Conservation (phyloP, 2,797 vertebrate species). For the Gymnoscopelus braueri region DNA sequence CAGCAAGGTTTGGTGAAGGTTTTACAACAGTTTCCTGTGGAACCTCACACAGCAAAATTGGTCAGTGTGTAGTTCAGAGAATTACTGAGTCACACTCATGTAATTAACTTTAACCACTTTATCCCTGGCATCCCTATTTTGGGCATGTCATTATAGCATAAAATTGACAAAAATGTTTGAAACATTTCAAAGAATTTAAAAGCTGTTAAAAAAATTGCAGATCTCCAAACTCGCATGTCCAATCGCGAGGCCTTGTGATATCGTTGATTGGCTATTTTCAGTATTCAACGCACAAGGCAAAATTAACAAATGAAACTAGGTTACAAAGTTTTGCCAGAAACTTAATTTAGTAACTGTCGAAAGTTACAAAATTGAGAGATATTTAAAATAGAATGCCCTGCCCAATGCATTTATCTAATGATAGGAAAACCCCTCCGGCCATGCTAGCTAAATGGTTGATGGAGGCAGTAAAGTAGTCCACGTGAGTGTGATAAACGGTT, state of each 20-base stretch:
- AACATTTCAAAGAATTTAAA: too few relatives aligned
- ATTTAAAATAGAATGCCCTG: slow-evolving; percentile 9
- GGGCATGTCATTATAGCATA: too few relatives aligned
- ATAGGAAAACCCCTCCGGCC: slow-evolving; percentile 29
- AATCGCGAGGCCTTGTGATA: too few relatives aligned
- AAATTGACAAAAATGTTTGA: too few relatives aligned
- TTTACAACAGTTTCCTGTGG: slow-evolving; percentile 20
- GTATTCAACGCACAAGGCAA: background rate
- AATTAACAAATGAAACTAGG: background rate
- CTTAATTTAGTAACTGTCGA: slow-evolving; percentile 10
- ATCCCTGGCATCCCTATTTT: too few relatives aligned
- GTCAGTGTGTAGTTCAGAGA: background rate
- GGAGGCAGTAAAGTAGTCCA: slow-evolving; percentile 10
- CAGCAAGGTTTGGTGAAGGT: slow-evolving; percentile 18
- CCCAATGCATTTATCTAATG: slow-evolving; percentile 31
- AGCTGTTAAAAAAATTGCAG: too few relatives aligned
- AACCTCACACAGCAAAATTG: slow-evolving; percentile 9
- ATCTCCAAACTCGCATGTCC: too few relatives aligned
- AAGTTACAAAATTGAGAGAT: background rate
- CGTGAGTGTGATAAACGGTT: slow-evolving; percentile 25
- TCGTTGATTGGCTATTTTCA: too few relatives aligned
- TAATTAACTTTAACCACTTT: too few relatives aligned
- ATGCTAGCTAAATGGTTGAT: slow-evolving; percentile 3
- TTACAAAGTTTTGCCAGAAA: slow-evolving; percentile 13
- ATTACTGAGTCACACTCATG: background rate